These are phyloP conservation scores for Trypoxylus dichotomus DNA, from an alignment of 1,140 invertebrate species.

Conservation along the genomic window DNA sequence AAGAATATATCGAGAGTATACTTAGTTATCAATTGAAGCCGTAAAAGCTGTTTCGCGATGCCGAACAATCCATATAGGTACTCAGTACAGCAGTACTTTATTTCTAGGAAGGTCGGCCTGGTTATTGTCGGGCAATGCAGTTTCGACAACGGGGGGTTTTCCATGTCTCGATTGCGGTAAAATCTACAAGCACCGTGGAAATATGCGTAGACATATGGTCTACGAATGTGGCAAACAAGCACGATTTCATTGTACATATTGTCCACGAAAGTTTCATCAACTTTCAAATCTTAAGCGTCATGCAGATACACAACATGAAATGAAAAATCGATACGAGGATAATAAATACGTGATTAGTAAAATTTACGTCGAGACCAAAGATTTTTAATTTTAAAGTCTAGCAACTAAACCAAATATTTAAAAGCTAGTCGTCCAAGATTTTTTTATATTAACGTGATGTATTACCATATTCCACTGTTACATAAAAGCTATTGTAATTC, in stretches of 20 bases:
- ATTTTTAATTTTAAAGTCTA: constrained; percentile 4
- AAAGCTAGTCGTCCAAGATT: constrained; percentile 6
- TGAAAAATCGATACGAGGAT: constrained; percentile 23
- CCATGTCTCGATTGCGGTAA: constrained; percentile 53
- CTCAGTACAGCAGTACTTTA: constrained; percentile 50
- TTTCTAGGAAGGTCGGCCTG: constrained; percentile 45
- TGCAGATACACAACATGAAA: constrained; percentile 31
- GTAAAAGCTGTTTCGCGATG: not conserved
- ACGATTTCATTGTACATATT: constrained; percentile 54
- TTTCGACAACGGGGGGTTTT: constrained; percentile 41
- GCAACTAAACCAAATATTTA: not conserved
- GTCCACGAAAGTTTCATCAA: constrained; percentile 56
- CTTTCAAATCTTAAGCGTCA: constrained; percentile 52
- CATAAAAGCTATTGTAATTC: not conserved
- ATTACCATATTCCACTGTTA: not conserved
- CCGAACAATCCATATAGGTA: not conserved
- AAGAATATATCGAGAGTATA: not conserved
- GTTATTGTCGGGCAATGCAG: constrained; percentile 28
- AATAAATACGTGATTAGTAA: not conserved
- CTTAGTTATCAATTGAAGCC: constrained; percentile 27
- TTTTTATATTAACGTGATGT: not conserved
- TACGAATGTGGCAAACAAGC: constrained; percentile 56
- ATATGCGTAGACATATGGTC: constrained; percentile 42
- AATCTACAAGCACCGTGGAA: constrained; percentile 59
- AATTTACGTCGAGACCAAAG: constrained; percentile 16